Base-by-base conservation (phyloP, 2,888 invertebrate species). In the Cataglyphis cursor region DNA sequence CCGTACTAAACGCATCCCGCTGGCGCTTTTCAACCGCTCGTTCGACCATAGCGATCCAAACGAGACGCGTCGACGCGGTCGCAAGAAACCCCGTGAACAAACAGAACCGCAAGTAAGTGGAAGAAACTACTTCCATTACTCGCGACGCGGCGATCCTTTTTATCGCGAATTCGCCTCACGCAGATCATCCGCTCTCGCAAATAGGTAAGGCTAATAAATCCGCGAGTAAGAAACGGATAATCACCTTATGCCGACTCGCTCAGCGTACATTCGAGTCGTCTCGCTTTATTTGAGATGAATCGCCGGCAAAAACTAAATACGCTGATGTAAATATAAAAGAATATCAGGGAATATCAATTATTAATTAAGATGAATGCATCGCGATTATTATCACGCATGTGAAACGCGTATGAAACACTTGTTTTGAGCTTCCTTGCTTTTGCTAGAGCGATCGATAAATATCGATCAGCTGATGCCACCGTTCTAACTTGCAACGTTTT, bases 131-230 rank as follows among this genome's bases (percentile, higher is more conserved):
- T 65, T 84, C 82, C 70, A 82, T 86, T 84, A 84, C 78, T 78
- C 81, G 81, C 61, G 70, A 66, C 59, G 54, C 72, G 28, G 72
- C 48, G 61, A 72, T 57, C 61, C 72, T 83, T 86, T 85, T 83
- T 86, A 57, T 31, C 64, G 38, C 35, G 59, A 28, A 82, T 21
- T 85, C 78, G 57, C 75, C 31, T 70, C 62, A 54, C 72, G 48
- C 66, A 35, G 59, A 64, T 21, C 82, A 35, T 51, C n/a, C 51
- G 51, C 51, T 51, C 51, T 59, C 48, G 78, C 68, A 59, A 84
- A 66, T 61, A 73, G 81, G 70, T 82, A 84, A 76, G 76, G 84
- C 78, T 85, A 87, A 87, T 85, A 87, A 85, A 85, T 82, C 66
- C 65, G 66, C 61, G 54, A 64, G 68, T 59, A 84, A 86, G 84